These are phyloP conservation scores for Trachops cirrhosus DNA, from an alignment of 2,797 vertebrate species.

Conservation along the genomic window DNA sequence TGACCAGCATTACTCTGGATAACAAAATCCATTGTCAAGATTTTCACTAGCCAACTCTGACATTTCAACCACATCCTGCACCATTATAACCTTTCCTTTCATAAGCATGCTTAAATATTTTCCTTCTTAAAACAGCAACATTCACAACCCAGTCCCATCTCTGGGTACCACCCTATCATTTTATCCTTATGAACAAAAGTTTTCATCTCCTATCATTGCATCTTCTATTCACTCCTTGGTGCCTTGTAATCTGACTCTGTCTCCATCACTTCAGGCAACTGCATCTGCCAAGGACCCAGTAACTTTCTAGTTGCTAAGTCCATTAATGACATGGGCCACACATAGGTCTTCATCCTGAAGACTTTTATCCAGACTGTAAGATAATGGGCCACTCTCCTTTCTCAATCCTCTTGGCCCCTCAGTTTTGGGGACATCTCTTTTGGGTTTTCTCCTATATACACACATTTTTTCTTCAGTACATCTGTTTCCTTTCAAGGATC, in stretches of 20 bases:
- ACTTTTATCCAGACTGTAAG: background rate
- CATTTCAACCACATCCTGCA: background rate
- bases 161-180: background rate
- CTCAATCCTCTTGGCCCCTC: background rate
- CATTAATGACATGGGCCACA: background rate
- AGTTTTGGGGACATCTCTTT: background rate
- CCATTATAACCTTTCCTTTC: background rate
- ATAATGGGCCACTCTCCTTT: background rate
- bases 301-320: background rate
- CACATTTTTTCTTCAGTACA: background rate
- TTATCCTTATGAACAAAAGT: background rate
- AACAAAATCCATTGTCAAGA: background rate
- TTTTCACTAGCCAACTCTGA: background rate
- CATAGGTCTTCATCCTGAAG: background rate
- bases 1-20: background rate
- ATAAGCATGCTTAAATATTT: background rate
- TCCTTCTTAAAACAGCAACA: background rate
- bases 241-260: background rate
- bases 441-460: background rate
- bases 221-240: background rate
- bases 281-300: background rate
- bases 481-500: background rate
- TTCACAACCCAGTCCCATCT: background rate
- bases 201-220: background rate
- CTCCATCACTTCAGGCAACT: background rate